These are phyloP conservation scores for Dynastes maya DNA, from an alignment of 2,888 invertebrate species.

Conservation along the genomic window DNA sequence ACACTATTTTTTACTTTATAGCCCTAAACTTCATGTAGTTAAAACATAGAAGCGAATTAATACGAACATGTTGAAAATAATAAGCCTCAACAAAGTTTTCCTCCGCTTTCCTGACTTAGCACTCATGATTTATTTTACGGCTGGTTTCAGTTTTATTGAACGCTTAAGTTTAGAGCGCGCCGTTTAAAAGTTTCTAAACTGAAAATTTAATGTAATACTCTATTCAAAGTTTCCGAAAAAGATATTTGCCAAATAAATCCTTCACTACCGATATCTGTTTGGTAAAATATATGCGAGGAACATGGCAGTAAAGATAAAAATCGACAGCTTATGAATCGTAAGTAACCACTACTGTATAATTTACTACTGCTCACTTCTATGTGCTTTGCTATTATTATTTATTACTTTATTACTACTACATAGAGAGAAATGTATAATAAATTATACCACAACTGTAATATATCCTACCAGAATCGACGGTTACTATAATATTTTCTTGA, in stretches of 20 bases:
- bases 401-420: no score
- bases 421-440: no score
- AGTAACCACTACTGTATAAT: no score
- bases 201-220: conserved; percentile 44
- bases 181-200: conserved; percentile 41
- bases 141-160: conserved; percentile 37
- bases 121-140: conserved; percentile 41
- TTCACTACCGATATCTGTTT: conserved; percentile 10
- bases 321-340: no score
- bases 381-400: no score
- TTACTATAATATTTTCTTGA: no score
- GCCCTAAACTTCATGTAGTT: neutral
- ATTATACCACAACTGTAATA: no score
- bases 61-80: conserved; percentile 36
- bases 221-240: conserved; percentile 38
- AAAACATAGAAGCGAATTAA: conserved; percentile 13
- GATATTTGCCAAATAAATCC: conserved; percentile 33
- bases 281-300: conserved; percentile 28
- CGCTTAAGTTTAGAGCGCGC: conserved; percentile 37
- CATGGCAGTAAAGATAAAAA: neutral
- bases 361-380: no score
- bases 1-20: neutral
- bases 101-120: neutral
- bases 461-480: no score
- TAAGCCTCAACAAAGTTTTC: conserved; percentile 28